Evolutionary conservation across 2,888 invertebrate species (phyloP), one percentile per base, ranked within the genome.

Genomic region (Dione juno): DNA sequence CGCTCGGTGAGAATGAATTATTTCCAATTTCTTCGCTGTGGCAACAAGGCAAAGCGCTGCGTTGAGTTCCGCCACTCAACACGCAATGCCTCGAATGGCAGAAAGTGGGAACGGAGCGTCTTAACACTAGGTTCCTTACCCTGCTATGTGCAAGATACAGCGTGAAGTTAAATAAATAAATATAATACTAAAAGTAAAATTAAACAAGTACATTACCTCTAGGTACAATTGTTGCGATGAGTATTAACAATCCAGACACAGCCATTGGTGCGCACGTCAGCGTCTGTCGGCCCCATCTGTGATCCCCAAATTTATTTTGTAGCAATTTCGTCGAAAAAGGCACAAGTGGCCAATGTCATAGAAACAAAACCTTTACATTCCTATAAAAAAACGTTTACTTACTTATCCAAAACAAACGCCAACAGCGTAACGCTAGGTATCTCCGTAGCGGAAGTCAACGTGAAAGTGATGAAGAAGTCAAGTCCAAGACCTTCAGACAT

Each of bases 391-490:
- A 41, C 3, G 35, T 7, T 9, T 13, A 57, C 50, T 40, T 59
- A 92, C 92, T 83, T 88, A 70, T 93, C 92, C 13, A 93, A 79
- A 0, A 91, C 75, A 0, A 88, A 75, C 1, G 92, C 90, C 58
- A 92, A 72, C 63, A 93, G 69, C 1, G 88, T 88, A 1, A 92
- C 88, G 0, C 92, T 91, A 0, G 92, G 92, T 74, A 93, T 92
- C 79, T 93, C 92, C 0, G 92, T 93, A 0, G 89, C 92, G 0
- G 92, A 92, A 0, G 92, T 88, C 43, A 93, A 73, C 0, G 92
- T 90, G 78, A 93, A 93, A 0, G 92, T 88, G 77, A 93, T 82
- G 79, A 92, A 93, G 86, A 92, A 92, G 80, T 93, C 87, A 11
- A 89, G 80, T 0, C 92, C 92, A 10, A 93, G 82, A 0, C 85